These are phyloP conservation scores for Eupithecia subfuscata DNA, from an alignment of 2,888 invertebrate species.

Conservation along the genomic window DNA sequence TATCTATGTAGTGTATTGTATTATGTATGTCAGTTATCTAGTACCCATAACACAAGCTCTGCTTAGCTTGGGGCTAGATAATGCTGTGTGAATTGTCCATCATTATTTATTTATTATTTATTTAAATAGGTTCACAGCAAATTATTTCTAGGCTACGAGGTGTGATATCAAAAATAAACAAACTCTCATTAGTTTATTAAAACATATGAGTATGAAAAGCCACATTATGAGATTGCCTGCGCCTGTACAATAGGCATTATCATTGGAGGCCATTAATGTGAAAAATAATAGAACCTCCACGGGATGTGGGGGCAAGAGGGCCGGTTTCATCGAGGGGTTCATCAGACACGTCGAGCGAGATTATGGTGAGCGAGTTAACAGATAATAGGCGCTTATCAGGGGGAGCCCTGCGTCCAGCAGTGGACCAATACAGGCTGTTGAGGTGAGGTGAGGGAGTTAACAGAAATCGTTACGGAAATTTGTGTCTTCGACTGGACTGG, in stretches of 20 bases:
- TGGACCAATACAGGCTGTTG: no score
- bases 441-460: background rate
- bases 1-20: no score
- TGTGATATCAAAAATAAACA: constrained; percentile 12
- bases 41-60: no score
- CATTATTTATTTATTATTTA: no score
- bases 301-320: constrained; percentile 58
- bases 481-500: background rate
- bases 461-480: background rate
- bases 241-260: constrained; percentile 72
- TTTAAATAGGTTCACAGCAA: no score
- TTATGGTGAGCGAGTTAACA: background rate
- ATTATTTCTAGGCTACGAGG: background rate
- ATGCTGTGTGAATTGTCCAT: no score
- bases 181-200: constrained; percentile 61
- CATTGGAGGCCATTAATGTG: constrained; percentile 74
- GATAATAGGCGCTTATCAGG: no score
- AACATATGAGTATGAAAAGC: constrained; percentile 53
- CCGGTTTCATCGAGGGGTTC: constrained; percentile 31
- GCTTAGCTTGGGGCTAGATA: no score
- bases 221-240: constrained; percentile 76
- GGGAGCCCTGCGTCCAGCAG: no score
- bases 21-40: no score
- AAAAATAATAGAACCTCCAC: constrained; percentile 73
- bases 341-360: constrained; percentile 3